Percentiles rank a stretch among this genome's conserved stretches.
These are phyloP conservation scores for Holothuria glaberrima DNA, from an alignment of 35 echinoderm and acorn worm genomes.

Conservation along the genomic window DNA sequence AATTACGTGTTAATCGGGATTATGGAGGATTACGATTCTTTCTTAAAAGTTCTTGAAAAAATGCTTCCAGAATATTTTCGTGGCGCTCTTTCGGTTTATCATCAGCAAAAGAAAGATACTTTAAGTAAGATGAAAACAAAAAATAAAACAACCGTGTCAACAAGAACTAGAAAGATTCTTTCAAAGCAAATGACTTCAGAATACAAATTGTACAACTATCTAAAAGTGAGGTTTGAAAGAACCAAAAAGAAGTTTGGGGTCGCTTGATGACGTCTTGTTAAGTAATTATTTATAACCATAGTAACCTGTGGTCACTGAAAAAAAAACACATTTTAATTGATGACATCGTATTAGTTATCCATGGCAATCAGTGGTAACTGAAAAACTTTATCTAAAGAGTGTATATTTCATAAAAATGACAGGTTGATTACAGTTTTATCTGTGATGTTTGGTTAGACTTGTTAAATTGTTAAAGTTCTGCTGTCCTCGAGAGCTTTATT, in stretches of 20 bases:
- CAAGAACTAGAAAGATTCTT: slow-evolving; percentile 9
- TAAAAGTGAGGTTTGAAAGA: slow-evolving; percentile 1
- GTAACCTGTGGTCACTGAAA: too few species aligned
- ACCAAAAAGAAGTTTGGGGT: background rate
- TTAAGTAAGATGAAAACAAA: background rate
- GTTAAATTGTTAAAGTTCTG: too few species aligned
- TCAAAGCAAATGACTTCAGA: background rate
- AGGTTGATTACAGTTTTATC: too few species aligned
- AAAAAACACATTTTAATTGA: too few species aligned
- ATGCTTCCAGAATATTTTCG: background rate
- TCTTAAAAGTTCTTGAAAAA: slow-evolving; percentile 20
- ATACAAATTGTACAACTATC: slow-evolving; percentile 21
- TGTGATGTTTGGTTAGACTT: too few species aligned
- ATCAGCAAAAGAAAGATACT: background rate
- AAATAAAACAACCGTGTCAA: background rate
- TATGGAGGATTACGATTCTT: slow-evolving; percentile 24
- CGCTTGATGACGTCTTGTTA: too few species aligned
- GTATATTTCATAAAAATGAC: too few species aligned
- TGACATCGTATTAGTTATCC: too few species aligned
- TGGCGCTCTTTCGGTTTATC: background rate
- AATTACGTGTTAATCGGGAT: background rate
- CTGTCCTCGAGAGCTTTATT: too few species aligned
- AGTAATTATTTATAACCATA: too few species aligned
- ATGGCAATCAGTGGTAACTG: too few species aligned
- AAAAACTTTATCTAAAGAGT: too few species aligned